Conservation (phyloP, 2,888 invertebrate species). For the Catocala fraxini region DNA sequence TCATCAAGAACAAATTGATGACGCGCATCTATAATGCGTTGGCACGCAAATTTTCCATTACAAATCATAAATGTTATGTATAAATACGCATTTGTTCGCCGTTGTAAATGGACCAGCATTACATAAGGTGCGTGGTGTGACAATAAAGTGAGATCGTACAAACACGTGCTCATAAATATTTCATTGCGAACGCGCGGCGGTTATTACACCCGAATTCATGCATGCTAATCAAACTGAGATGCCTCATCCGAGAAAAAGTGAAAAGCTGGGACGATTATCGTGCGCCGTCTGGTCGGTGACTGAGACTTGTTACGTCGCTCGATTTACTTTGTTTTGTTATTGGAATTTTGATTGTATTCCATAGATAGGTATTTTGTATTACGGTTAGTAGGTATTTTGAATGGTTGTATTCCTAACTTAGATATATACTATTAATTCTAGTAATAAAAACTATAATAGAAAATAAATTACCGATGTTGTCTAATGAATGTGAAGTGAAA, state of each 20-base stretch:
- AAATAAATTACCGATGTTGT: no score
- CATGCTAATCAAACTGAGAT: conserved; percentile 61
- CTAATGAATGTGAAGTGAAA: no score
- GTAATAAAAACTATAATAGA: no score
- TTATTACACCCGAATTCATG: conserved; percentile 81
- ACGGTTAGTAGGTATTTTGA: no score
- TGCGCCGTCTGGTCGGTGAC: conserved; percentile 9
- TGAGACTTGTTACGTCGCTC: conserved; percentile 18
- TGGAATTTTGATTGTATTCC: no score
- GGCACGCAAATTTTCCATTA: conserved; percentile 28
- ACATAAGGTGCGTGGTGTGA: conserved; percentile 51
- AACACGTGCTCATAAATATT: conserved; percentile 71
- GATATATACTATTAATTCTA: no score
- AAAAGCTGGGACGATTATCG: conserved; percentile 52
- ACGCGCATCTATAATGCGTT: conserved; percentile 1
- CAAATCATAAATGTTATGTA: conserved; percentile 21
- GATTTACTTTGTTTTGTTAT: conserved; percentile 7
- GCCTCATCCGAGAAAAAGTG: conserved; percentile 63
- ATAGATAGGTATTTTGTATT: no score
- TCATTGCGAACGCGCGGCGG: conserved; percentile 66
- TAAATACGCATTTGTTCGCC: conserved; percentile 22
- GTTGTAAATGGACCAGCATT: conserved; percentile 39
- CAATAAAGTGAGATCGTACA: conserved; percentile 66
- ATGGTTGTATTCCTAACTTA: no score
- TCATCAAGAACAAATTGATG: neutral